Base-by-base conservation (phyloP, 2,888 invertebrate genomes). In the Penaeus monodon region DNA sequence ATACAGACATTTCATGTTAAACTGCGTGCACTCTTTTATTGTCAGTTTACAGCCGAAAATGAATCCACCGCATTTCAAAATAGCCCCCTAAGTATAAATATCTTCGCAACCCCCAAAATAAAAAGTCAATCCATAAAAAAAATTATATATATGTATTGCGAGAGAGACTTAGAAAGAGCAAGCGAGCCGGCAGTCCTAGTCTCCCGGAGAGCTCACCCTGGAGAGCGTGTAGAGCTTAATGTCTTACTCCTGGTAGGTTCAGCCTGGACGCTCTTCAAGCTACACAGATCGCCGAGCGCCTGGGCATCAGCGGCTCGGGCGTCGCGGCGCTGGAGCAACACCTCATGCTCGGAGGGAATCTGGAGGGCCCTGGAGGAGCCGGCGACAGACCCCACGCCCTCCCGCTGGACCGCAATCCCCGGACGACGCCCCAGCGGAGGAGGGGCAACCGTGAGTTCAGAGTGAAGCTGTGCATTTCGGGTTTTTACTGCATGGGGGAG, bases 231-330 rank as follows among this genome's bases (percentile, higher is more conserved):
- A 68, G 44, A 24, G 63, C 12, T 49, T 24, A 70, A 68, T 8
- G 33, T 49, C 44, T 24, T 65, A n/a, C n/a, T 65, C 74, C 57
- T 78, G 44, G 14, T 77, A 89, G 88, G 24, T 88, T 89, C 66
- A 86, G 85, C 66, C 66, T 89, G 44, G 88, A 89, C 73, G 88
- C 86, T 10, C 88, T 89, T 49, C 84, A 86, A 68, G 89, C 88
- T 24, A 88, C 88, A 38, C 88, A 89, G 78, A 86, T 89, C 49
- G 89, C 89, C 22, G 88, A 88, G 44, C 85, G 85, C 8, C 73
- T 88, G 33, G 89, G 89, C 29, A 77, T 89, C 24, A 81, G 86
- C 44, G 86, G 83, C 24, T 68, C 84, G 7, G 84, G 86, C 1
- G 79, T 82, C 17, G 80, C 84, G 3, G 86, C 86, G 66, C 63